Percentiles rank a stretch among this genome's conserved stretches.
phyloP scores from a whole-genome alignment of 2,888 invertebrate species.

The Syritta pipiens region DNA sequence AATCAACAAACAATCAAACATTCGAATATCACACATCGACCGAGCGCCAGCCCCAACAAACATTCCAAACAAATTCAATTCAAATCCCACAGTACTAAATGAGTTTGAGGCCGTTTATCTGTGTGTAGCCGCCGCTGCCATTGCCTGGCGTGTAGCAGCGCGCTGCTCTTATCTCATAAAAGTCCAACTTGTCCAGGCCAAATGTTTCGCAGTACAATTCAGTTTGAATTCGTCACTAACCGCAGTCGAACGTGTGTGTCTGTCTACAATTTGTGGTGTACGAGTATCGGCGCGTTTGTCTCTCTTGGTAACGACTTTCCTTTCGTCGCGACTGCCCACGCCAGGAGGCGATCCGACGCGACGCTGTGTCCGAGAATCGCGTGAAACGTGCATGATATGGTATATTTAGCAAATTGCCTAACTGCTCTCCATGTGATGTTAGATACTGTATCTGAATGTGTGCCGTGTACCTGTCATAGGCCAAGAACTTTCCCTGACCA shows the following conservation, averaged over 20 bases:
- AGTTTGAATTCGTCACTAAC: conserved; percentile 55
- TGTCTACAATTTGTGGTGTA: not conserved
- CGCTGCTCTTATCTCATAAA: conserved; percentile 13
- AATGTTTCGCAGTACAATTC: conserved; percentile 45
- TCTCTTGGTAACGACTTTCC: no score
- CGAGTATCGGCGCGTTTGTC: not conserved
- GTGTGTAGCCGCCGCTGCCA: not conserved
- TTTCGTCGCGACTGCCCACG: conserved; percentile 3
- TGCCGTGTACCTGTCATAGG: not conserved
- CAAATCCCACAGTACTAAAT: conserved; percentile 4
- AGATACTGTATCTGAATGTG: no score
- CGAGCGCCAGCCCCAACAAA: conserved; percentile 13
- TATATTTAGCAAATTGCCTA: conserved; percentile 33
- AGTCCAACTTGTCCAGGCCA: conserved; percentile 49
- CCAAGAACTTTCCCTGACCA: conserved; percentile 46
- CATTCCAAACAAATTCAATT: conserved; percentile 30
- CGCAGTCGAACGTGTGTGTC: conserved; percentile 45
- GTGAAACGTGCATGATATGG: conserved; percentile 29
- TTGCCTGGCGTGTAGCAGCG: no score
- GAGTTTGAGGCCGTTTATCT: conserved; percentile 1
- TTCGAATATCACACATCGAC: conserved; percentile 8
- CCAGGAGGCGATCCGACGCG: not conserved
- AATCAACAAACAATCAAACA: conserved; percentile 34
- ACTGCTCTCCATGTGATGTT: no score
- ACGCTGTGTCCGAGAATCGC: conserved; percentile 5